These are phyloP conservation scores for Miniopterus natalensis DNA, from an alignment of 2,113 vertebrate genomes.

Conservation along the genomic window DNA sequence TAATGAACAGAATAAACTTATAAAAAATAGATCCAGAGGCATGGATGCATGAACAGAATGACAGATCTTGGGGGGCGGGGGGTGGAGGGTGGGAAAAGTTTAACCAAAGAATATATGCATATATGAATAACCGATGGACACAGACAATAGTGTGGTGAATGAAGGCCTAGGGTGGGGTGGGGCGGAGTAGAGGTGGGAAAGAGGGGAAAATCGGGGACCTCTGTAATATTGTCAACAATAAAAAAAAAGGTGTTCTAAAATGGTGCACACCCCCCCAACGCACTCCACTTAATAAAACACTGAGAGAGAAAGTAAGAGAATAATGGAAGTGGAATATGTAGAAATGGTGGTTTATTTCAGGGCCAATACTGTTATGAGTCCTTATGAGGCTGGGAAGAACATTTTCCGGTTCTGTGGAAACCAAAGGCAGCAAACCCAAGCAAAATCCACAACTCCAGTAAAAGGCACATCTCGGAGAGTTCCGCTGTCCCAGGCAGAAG, in stretches of 20 bases:
- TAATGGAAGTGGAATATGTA: neutral
- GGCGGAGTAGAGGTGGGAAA: neutral
- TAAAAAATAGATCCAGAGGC: neutral
- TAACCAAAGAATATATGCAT: neutral
- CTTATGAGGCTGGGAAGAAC: neutral
- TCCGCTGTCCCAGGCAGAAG: neutral
- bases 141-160: neutral
- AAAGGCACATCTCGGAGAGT: neutral
- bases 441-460: neutral
- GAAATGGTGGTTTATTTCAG: neutral
- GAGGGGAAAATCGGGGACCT: neutral
- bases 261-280: neutral
- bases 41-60: neutral
- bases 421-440: neutral
- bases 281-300: neutral
- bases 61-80: neutral
- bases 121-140: neutral
- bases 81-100: neutral
- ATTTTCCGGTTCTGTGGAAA: neutral
- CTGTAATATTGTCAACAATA: neutral
- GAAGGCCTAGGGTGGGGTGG: neutral
- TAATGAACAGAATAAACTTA: neutral
- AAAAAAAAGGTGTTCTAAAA: slow-evolving; percentile 3
- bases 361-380: neutral
- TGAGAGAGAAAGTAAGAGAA: neutral